Conservation (phyloP, 2,888 invertebrate genomes). For the Allolobophora icterica region DNA sequence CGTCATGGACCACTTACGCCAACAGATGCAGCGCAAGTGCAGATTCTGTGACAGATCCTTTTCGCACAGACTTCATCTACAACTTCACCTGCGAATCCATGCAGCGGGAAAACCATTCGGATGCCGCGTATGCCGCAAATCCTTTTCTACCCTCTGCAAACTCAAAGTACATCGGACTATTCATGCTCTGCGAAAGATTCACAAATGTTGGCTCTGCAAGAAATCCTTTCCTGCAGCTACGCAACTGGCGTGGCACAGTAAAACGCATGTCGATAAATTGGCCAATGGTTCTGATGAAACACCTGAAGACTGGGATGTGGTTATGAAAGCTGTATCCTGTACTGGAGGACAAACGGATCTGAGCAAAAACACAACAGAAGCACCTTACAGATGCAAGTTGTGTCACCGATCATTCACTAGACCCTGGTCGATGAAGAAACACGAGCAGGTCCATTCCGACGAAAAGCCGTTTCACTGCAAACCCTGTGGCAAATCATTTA, state of each 20-base stretch:
- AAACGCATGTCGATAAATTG: neutral
- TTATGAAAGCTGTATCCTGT: neutral
- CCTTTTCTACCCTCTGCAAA: neutral
- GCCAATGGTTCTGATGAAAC: neutral
- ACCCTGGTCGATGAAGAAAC: neutral
- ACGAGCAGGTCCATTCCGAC: neutral
- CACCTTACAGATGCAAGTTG: neutral
- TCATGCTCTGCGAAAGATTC: neutral
- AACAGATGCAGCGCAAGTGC: neutral
- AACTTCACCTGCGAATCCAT: constrained; percentile 17
- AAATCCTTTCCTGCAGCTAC: neutral
- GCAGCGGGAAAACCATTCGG: neutral
- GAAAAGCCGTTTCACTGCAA: neutral
- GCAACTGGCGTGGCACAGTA: neutral
- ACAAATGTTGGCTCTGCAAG: neutral
- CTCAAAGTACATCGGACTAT: neutral
- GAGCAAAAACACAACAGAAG: neutral
- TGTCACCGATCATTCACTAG: neutral
- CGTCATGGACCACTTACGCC: neutral
- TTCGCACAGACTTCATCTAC: neutral
- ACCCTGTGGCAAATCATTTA: neutral
- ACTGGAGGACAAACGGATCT: neutral
- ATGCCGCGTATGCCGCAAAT: neutral
- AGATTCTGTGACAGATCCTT: neutral
- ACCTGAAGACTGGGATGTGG: neutral